These are phyloP conservation scores for Planococcus citri DNA, from an alignment of 1,140 invertebrate genomes.

Conservation along the genomic window DNA sequence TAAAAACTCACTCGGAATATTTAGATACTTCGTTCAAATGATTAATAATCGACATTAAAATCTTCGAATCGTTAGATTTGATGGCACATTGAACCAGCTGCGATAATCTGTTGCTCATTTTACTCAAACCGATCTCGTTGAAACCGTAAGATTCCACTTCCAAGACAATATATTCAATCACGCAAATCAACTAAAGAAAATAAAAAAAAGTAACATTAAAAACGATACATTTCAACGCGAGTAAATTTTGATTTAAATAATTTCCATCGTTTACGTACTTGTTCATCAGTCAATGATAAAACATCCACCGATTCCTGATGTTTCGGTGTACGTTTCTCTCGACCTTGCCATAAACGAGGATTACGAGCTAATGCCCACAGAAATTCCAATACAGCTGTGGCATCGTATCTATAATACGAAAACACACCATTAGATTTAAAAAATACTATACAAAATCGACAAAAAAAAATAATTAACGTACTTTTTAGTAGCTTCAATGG, in stretches of 20 bases:
- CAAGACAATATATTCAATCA: constrained; percentile 28
- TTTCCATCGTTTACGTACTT: constrained; percentile 38
- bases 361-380: constrained; percentile 74
- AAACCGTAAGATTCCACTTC: constrained; percentile 26
- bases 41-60: constrained; percentile 1
- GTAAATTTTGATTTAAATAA: no score
- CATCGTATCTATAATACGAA: constrained; percentile 49
- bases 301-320: constrained; percentile 60
- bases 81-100: constrained; percentile 21
- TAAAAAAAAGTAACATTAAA: no score
- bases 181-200: constrained; percentile 28
- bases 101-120: constrained; percentile 16
- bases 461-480: constrained; percentile 21
- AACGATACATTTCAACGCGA: no score
- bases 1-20: not conserved
- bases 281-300: constrained; percentile 46
- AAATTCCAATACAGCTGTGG: constrained; percentile 76
- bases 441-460: not conserved
- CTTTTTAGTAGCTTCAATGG: constrained; percentile 24
- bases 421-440: not conserved
- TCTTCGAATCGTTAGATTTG: constrained; percentile 9
- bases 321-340: constrained; percentile 73
- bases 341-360: constrained; percentile 85
- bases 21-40: not conserved
- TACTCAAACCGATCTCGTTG: constrained; percentile 1